Conservation (phyloP, 2,888 invertebrate species). For the Pachliopta kotzebuea region DNA sequence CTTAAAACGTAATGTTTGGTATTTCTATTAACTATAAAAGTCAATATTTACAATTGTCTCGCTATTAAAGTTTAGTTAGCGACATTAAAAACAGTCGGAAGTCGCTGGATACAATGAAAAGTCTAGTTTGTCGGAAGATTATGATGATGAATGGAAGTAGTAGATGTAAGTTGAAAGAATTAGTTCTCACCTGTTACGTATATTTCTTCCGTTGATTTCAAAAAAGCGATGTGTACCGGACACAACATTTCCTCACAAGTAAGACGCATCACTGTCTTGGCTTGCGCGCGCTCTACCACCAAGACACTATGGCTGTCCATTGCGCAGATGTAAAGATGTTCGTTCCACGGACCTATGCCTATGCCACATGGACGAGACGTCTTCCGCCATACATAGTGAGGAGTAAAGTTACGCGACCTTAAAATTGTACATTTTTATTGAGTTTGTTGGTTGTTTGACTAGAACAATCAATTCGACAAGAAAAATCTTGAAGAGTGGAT, state of each 20-base stretch:
- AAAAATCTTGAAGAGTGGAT: too few relatives aligned
- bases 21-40: too few relatives aligned
- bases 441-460: not conserved
- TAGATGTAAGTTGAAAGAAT: not conserved
- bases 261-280: constrained; percentile 75
- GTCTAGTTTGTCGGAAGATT: too few relatives aligned
- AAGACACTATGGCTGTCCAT: constrained; percentile 83
- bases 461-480: too few relatives aligned
- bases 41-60: too few relatives aligned
- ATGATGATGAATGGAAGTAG: not conserved
- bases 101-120: too few relatives aligned
- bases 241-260: constrained; percentile 81
- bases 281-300: constrained; percentile 68
- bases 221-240: constrained; percentile 82
- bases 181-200: constrained; percentile 76
- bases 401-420: constrained; percentile 76
- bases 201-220: constrained; percentile 77
- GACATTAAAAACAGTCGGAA: too few relatives aligned
- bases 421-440: constrained; percentile 9
- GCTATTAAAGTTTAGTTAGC: too few relatives aligned
- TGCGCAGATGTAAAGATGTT: constrained; percentile 82
- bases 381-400: constrained; percentile 79
- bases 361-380: constrained; percentile 85
- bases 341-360: constrained; percentile 82
- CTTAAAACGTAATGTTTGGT: too few relatives aligned